A percentile compares a stretch with the other conserved stretches of the same genome.
Evolutionary conservation across 2,888 invertebrate genomes (phyloP).

Genomic region (Pammene fasciana): DNA sequence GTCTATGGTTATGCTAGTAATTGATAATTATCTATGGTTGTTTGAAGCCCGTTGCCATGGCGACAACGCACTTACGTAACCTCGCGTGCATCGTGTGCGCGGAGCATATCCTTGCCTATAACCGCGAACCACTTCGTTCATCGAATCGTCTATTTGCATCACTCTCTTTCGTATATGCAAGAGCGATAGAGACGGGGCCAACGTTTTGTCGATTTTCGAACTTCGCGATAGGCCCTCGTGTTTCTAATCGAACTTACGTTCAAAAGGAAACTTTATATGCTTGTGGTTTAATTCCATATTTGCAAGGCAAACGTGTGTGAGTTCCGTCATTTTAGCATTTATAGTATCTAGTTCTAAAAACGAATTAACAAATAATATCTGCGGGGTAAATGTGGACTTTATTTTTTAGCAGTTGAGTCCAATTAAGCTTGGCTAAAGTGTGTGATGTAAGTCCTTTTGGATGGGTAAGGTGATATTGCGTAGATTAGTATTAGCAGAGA

Average conservation of each 20-base stretch:
- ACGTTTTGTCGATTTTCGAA: no score
- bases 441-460: background rate
- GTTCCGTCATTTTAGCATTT: background rate
- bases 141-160: no score
- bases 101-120: background rate
- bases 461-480: conserved; percentile 13
- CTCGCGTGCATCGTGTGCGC: conserved; percentile 33
- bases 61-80: conserved; percentile 37
- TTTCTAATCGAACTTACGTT: background rate
- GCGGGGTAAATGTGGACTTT: background rate
- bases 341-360: background rate
- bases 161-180: no score
- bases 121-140: no score
- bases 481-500: conserved; percentile 50
- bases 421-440: conserved; percentile 48
- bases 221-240: no score
- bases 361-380: background rate
- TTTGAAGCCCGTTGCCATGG: conserved; percentile 38
- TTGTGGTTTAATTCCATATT: conserved; percentile 51
- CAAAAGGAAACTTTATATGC: background rate
- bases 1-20: background rate
- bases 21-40: conserved; percentile 31
- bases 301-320: conserved; percentile 44
- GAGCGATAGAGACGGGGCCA: no score
- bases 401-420: conserved; percentile 45